A percentile compares a stretch with the other conserved stretches of the same genome.
phyloP scores from a whole-genome alignment of 1,140 invertebrate species.

The Chelonus insularis region DNA sequence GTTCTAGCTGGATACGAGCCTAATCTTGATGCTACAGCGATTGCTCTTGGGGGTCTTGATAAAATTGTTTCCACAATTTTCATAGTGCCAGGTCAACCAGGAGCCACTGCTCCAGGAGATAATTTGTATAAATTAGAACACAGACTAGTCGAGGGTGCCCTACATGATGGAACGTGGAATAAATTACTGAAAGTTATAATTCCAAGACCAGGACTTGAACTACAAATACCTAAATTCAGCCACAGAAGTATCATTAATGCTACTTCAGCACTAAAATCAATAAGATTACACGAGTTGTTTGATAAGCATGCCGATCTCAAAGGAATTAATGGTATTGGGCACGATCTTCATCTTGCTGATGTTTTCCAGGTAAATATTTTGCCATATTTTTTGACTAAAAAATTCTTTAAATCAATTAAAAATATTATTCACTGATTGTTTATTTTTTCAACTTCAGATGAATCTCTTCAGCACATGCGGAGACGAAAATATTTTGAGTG shows the following conservation, averaged over 20 bases:
- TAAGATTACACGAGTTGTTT: slow-evolving; percentile 81
- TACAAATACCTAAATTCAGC: slow-evolving; percentile 81
- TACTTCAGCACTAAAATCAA: slow-evolving; percentile 72
- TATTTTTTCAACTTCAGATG: slow-evolving; percentile 48
- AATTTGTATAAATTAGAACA: slow-evolving; percentile 73
- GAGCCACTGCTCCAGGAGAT: slow-evolving; percentile 73
- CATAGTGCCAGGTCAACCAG: slow-evolving; percentile 78
- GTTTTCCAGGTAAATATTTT: slow-evolving; percentile 69
- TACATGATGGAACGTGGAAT: slow-evolving; percentile 72
- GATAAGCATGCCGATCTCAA: slow-evolving; percentile 74
- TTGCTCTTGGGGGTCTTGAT: slow-evolving; percentile 71
- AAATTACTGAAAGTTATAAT: slow-evolving; percentile 72
- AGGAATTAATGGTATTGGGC: slow-evolving; percentile 74
- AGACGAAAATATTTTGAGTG: slow-evolving; percentile 68
- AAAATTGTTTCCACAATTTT: slow-evolving; percentile 76
- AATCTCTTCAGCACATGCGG: slow-evolving; percentile 79
- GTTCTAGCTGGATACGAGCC: slow-evolving; percentile 83
- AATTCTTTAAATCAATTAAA: too few species aligned
- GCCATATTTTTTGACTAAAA: background rate
- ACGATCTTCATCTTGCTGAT: slow-evolving; percentile 77
- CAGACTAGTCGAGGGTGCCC: slow-evolving; percentile 67
- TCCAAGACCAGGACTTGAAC: slow-evolving; percentile 72
- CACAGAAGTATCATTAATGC: slow-evolving; percentile 80
- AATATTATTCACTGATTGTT: too few species aligned
- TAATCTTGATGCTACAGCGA: slow-evolving; percentile 77